Conservation (phyloP, 1,140 invertebrate genomes). For the Sarcophaga bullata region DNA sequence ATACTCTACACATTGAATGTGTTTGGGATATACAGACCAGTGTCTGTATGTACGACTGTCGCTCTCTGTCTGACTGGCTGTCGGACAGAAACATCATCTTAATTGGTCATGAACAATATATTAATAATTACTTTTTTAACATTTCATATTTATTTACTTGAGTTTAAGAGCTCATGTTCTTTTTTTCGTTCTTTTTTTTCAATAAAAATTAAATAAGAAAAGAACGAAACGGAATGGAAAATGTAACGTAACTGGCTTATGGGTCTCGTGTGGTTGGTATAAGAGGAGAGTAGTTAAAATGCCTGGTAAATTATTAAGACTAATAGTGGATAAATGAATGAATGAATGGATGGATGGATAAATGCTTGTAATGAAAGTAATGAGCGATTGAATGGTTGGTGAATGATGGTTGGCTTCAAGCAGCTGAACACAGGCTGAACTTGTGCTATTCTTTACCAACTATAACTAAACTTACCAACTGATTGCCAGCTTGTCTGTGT, state of each 20-base stretch:
- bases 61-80: background rate
- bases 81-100: constrained; percentile 34
- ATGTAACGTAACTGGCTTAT: too few relatives aligned
- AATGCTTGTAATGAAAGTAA: background rate
- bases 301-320: background rate
- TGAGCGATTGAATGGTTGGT: too few relatives aligned
- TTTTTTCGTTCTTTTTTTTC: constrained; percentile 9
- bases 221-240: too few relatives aligned
- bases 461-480: too few relatives aligned
- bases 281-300: background rate
- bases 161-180: background rate
- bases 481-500: too few relatives aligned
- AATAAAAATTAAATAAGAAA: background rate
- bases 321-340: background rate
- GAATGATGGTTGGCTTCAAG: too few relatives aligned
- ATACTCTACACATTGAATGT: background rate
- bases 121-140: constrained; percentile 40
- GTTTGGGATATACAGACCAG: background rate
- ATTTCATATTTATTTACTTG: constrained; percentile 29
- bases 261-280: too few relatives aligned
- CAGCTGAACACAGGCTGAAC: background rate
- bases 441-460: background rate
- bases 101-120: constrained; percentile 40
- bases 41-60: background rate
- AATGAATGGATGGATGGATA: background rate